These are phyloP conservation scores for Natrix natrix DNA, from an alignment of 2,797 vertebrate species.

Conservation along the genomic window DNA sequence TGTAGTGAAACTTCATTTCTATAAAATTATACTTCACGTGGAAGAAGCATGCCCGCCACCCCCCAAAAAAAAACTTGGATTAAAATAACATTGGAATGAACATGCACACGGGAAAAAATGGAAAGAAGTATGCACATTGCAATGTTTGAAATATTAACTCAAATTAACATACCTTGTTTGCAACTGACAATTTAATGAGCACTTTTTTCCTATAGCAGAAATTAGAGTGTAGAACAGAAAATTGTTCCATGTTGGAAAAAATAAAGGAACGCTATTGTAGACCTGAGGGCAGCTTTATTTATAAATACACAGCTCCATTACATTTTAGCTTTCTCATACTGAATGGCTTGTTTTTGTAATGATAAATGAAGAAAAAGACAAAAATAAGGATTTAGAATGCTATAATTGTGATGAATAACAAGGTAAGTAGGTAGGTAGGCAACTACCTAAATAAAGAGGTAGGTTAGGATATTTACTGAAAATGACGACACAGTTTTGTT, in stretches of 20 bases:
- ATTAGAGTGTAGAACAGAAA: background rate
- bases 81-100: background rate
- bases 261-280: background rate
- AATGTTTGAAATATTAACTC: background rate
- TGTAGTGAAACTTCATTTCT: background rate
- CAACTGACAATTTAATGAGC: background rate
- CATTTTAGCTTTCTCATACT: background rate
- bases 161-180: background rate
- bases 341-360: background rate
- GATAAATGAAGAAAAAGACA: background rate
- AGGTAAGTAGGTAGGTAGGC: no score
- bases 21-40: background rate
- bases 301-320: background rate
- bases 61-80: background rate
- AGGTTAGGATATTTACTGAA: background rate
- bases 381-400: background rate
- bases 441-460: no score
- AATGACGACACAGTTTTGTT: background rate
- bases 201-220: background rate
- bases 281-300: background rate
- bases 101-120: background rate
- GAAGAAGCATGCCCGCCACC: background rate
- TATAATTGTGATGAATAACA: background rate
- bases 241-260: background rate
- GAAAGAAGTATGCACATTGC: background rate